Conservation (phyloP, 2,113 vertebrate genomes). For the Oncorhynchus kisutch region DNA sequence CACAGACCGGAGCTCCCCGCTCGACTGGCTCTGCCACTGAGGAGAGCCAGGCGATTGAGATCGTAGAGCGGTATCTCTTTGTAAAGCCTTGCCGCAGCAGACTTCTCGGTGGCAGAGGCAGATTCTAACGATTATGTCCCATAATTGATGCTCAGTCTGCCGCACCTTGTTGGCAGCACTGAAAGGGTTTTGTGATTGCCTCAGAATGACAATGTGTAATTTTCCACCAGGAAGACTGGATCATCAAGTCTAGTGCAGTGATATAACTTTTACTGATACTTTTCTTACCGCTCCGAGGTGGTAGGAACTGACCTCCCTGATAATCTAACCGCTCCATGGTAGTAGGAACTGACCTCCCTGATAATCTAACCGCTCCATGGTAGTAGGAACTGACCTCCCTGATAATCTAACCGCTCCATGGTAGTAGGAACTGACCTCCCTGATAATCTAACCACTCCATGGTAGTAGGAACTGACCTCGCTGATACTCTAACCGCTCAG, state of each 20-base stretch:
- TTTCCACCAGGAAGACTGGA: background rate
- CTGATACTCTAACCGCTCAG: too few relatives aligned
- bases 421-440: too few relatives aligned
- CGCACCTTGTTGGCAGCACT: background rate
- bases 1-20: background rate
- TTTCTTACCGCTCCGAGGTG: too few relatives aligned
- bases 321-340: too few relatives aligned
- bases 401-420: too few relatives aligned
- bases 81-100: background rate
- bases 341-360: too few relatives aligned
- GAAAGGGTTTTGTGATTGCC: background rate
- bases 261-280: background rate
- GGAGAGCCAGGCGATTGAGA: background rate
- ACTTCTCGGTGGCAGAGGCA: background rate
- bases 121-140: background rate
- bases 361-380: too few relatives aligned
- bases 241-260: background rate
- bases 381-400: too few relatives aligned
- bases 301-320: too few relatives aligned
- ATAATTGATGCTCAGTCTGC: constrained; percentile 1
- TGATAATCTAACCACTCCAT: too few relatives aligned
- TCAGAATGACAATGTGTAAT: background rate
- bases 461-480: too few relatives aligned
- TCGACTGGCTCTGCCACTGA: background rate
- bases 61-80: background rate